Base-by-base conservation (phyloP, 1,140 invertebrate genomes). In the Drosophila carrolli region DNA sequence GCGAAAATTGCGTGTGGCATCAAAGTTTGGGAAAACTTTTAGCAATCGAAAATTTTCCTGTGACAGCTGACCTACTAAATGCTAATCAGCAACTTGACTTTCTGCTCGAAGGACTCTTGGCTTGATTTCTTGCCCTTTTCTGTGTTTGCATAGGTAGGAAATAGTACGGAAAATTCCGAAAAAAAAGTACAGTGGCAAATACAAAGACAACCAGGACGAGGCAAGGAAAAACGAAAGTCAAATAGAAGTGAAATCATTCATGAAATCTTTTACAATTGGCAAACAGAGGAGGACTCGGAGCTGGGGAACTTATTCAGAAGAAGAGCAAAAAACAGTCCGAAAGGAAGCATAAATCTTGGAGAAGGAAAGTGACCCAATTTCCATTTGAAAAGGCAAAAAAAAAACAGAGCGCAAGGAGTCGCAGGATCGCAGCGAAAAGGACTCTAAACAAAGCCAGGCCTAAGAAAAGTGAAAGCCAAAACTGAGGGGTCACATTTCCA, bases 181-280 rank as follows among this genome's bases (percentile, higher is more conserved):
- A 38, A 46, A n/a, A 11, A 35, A 40, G 48, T 11, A 27, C 32
- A 29, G 16, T 4, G 19, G 37, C 9, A 23, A 47, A 23, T 4
- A 70, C 44, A 70, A 70, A 56, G 63, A 32, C 46, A 46, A 35
- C 37, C 19, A 50, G 61, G 37, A 27, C 59, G 40, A 37, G 48
- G 63, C 58, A 43, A 54, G 57, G 58, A 47, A 70, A 81, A 78
- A 59, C 61, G 57, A 84, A 88, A 88, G 60, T 81, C 83, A 82
- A 88, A 86, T 78, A 72, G 63, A 77, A 84, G 78, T 78, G 78
- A 88, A 90, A 91, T 91, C 88, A 90, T 91, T 90, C 74, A 78
- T 86, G 79, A 90, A 90, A 90, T 80, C 82, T 83, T 86, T 80
- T 73, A 90, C 82, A 90, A 90, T 90, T 90, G 81, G 76, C 66